Percentiles rank a stretch among this genome's conserved stretches.
Conservation (phyloP, 2,113 vertebrate species). For the Semicossyphus pulcher region DNA sequence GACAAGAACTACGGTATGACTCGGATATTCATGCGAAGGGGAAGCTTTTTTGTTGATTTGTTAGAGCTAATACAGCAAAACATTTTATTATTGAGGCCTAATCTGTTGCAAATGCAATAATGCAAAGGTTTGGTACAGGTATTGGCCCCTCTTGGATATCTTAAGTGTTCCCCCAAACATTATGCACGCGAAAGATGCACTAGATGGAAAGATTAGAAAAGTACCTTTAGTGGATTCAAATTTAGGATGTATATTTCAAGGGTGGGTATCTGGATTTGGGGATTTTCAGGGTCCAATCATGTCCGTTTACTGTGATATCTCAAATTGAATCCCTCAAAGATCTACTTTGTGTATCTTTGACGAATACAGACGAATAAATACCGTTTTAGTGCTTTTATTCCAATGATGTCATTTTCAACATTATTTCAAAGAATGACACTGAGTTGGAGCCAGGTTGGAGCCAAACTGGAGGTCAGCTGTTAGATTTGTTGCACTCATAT, state of each 20-base stretch:
- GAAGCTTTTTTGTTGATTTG: no score
- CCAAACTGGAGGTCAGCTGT: conserved; percentile 52
- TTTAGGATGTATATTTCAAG: background rate
- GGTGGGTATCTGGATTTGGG: background rate
- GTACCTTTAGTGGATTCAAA: no score
- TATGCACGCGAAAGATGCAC: no score
- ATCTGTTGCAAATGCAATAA: no score
- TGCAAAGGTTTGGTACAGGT: no score
- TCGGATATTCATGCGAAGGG: no score
- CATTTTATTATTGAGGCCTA: no score
- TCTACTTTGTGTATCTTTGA: background rate
- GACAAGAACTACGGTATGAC: no score
- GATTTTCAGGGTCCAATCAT: background rate
- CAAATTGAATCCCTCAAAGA: background rate
- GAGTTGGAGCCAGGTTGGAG: conserved; percentile 38
- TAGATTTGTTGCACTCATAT: conserved; percentile 71
- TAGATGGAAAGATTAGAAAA: no score
- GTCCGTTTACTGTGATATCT: background rate
- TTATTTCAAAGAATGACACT: conserved; percentile 49
- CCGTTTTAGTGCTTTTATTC: background rate
- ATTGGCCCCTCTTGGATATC: no score
- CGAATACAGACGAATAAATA: background rate
- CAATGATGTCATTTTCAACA: conserved; percentile 33
- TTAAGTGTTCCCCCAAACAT: no score
- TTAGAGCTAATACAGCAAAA: no score